Conservation (phyloP, 1,140 invertebrate species). For the Tenebrio molitor region DNA sequence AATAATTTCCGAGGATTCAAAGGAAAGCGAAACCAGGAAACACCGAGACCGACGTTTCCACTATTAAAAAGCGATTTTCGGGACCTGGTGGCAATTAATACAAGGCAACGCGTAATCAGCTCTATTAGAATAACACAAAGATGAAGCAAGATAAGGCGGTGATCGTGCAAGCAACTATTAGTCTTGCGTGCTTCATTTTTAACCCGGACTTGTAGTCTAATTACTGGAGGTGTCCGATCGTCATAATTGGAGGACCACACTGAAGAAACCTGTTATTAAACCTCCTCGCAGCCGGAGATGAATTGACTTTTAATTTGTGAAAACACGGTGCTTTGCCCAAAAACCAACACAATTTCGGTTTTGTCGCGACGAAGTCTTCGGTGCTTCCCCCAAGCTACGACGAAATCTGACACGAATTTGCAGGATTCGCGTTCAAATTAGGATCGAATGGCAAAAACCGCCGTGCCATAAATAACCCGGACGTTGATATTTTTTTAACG, state of each 20-base stretch:
- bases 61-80: conserved; percentile 22
- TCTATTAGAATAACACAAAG: background rate
- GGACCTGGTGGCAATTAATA: conserved; percentile 21
- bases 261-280: conserved; percentile 7
- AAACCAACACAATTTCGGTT: too few species aligned
- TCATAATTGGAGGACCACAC: conserved; percentile 32
- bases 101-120: background rate
- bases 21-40: conserved; percentile 18
- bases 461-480: too few species aligned
- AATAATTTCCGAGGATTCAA: background rate
- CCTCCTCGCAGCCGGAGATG: background rate
- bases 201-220: conserved; percentile 20
- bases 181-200: conserved; percentile 26
- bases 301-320: background rate
- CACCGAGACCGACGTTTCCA: background rate
- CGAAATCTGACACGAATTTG: too few species aligned
- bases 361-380: too few species aligned
- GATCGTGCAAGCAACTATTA: conserved; percentile 20
- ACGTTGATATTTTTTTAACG: too few species aligned
- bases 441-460: background rate
- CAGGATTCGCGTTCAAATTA: background rate
- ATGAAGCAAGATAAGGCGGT: conserved; percentile 7
- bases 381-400: too few species aligned
- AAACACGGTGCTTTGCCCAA: too few species aligned
- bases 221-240: conserved; percentile 28